These are phyloP conservation scores for Labeo catla DNA, from an alignment of 2,113 vertebrate species.

Conservation along the genomic window DNA sequence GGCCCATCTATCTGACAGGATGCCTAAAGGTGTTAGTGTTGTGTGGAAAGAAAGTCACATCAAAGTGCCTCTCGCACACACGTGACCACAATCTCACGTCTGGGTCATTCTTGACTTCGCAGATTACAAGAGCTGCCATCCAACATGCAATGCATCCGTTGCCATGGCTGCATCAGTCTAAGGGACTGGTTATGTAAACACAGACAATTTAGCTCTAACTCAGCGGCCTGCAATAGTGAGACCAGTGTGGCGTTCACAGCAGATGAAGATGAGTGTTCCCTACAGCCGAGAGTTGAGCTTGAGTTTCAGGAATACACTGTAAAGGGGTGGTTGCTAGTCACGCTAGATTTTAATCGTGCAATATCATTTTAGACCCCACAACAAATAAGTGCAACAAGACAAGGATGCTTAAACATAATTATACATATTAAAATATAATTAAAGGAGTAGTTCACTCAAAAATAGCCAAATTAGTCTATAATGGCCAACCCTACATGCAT, in stretches of 20 bases:
- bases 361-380: not conserved
- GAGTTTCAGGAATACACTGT: not conserved
- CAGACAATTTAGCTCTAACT: conserved; percentile 1
- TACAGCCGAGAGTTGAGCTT: not conserved
- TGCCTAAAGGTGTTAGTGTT: conserved; percentile 71
- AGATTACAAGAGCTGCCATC: conserved; percentile 28
- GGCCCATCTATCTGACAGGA: conserved; percentile 73
- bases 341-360: not conserved
- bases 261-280: not conserved
- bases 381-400: not conserved
- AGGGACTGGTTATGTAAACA: not conserved
- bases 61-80: conserved; percentile 38
- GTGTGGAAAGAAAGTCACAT: conserved; percentile 51
- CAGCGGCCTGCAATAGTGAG: not conserved
- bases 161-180: not conserved
- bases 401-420: not conserved
- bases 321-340: not conserved
- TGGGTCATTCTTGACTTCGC: conserved; percentile 15
- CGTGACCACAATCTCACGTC: conserved; percentile 27
- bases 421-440: too few species aligned
- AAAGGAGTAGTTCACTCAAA: too few species aligned
- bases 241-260: not conserved
- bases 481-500: too few species aligned
- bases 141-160: conserved; percentile 15
- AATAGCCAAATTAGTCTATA: too few species aligned